Base-by-base conservation (phyloP, 2,888 invertebrate species). In the Agriotes lineatus region DNA sequence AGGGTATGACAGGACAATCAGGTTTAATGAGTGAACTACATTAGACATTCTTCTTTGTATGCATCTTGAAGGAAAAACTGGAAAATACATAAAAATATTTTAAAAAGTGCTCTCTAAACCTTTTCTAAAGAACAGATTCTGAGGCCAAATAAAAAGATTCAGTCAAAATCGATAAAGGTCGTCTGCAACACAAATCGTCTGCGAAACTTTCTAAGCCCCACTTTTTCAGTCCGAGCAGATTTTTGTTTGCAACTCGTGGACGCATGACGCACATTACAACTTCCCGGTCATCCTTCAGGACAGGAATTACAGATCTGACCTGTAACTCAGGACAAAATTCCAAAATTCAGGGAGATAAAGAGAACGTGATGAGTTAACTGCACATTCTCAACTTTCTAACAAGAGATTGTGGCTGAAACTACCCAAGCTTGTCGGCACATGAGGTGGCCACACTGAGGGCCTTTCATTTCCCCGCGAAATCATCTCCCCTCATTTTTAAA, bases 321-420 rank as follows among this genome's bases (percentile, higher is more conserved):
- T 12, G 18, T 22, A 48, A 48, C 16, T 39, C 37, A 4, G n/a
- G 9, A 16, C 20, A 48, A 22, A 48, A 48, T 56, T 56, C 56
- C 35, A 39, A 20, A 39, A 56, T 20, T 56, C 39, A 39, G 4
- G 20, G 16, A 39, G 18, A 37, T 56, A 56, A 56, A 37, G n/a
- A 20, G 12, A 56, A 56, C 12, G 20, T 39, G 37, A 56, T 35
- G 56, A 56, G 56, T 39, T 56, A 56, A 56, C 56, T 56, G 39
- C 56, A 56, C 56, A 56, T 56, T 56, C 56, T 56, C 56, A 56
- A 56, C 56, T 56, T 56, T 56, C 56, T 56, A 56, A 56, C 56
- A 22, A 56, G 37, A 39, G 56, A 20, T 56, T 56, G 39, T 39
- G 37, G 33, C 1, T 7, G 37, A 33, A 56, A 56, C 39, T 56